These are phyloP conservation scores for Hemistola chrysoprasaria DNA, from an alignment of 2,888 invertebrate species.

Conservation along the genomic window DNA sequence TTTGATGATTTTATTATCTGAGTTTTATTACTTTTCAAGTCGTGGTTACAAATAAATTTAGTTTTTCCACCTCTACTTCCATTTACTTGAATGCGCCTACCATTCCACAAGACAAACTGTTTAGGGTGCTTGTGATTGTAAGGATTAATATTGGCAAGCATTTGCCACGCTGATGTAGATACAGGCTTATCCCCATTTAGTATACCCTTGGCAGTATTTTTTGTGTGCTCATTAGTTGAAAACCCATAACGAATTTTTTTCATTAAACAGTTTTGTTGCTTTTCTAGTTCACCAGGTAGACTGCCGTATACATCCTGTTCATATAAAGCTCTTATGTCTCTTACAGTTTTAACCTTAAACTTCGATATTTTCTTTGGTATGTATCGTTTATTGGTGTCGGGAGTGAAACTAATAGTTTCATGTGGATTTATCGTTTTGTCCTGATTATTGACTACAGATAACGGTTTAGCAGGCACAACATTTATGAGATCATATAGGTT, in stretches of 20 bases:
- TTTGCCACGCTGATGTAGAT: slow-evolving; percentile 66
- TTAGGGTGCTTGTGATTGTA: slow-evolving; percentile 43
- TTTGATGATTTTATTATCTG: slow-evolving; percentile 25
- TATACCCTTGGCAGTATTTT: slow-evolving; percentile 52
- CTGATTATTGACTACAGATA: slow-evolving; percentile 12
- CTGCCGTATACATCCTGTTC: slow-evolving; percentile 58
- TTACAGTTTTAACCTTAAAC: slow-evolving; percentile 65
- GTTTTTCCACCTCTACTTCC: slow-evolving; percentile 65
- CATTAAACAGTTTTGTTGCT: slow-evolving; percentile 55
- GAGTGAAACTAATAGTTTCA: slow-evolving; percentile 48
- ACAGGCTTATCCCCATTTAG: slow-evolving; percentile 54
- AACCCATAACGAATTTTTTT: slow-evolving; percentile 61
- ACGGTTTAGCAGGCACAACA: slow-evolving; percentile 48
- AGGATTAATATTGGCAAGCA: slow-evolving; percentile 69
- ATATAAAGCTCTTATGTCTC: slow-evolving; percentile 57
- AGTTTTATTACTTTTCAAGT: slow-evolving; percentile 40
- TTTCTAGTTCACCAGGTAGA: slow-evolving; percentile 54
- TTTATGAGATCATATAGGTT: slow-evolving; percentile 56
- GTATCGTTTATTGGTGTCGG: slow-evolving; percentile 56
- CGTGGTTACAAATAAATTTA: slow-evolving; percentile 54
- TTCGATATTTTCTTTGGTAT: slow-evolving; percentile 57
- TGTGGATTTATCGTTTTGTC: slow-evolving; percentile 18
- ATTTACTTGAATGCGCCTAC: slow-evolving; percentile 56
- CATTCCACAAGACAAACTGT: slow-evolving; percentile 65
- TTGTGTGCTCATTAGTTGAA: slow-evolving; percentile 54